phyloP scores from a whole-genome alignment of 2,113 vertebrate genomes.

The Cyanistes caeruleus region DNA sequence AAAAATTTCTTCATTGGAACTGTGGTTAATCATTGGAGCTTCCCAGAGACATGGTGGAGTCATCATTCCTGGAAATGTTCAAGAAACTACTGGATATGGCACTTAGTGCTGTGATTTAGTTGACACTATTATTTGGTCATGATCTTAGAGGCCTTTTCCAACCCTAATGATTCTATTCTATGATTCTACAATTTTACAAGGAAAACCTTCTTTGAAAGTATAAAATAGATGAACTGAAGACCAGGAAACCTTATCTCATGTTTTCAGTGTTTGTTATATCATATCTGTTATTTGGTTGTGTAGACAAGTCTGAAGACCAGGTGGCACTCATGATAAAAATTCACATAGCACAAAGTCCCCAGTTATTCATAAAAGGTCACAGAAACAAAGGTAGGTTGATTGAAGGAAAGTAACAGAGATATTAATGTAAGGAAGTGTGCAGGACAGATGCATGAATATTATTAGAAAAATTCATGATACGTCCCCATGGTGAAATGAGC shows the following conservation, averaged over 20 bases:
- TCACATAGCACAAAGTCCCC: neutral
- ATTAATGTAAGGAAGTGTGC: neutral
- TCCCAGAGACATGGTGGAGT: neutral
- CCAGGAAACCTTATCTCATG: neutral
- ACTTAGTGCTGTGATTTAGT: neutral
- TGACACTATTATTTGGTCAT: neutral
- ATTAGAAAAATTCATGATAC: neutral
- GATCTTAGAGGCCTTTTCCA: neutral
- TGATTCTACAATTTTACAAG: neutral
- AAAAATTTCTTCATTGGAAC: neutral
- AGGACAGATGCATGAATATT: constrained; percentile 25
- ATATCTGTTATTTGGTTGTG: neutral
- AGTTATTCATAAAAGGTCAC: constrained; percentile 1
- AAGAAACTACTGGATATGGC: accelerated
- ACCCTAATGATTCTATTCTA: neutral
- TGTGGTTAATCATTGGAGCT: neutral
- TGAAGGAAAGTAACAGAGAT: constrained; percentile 28
- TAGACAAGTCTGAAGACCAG: neutral
- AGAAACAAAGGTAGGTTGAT: neutral
- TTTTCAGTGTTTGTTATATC: neutral
- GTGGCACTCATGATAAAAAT: neutral
- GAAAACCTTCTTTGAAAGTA: neutral
- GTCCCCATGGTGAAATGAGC: constrained; percentile 22
- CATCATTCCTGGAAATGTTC: neutral
- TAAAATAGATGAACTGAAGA: neutral